Evolutionary conservation across 2,113 vertebrate genomes (phyloP), one percentile per base, ranked within the genome.

Genomic region (Naja naja): DNA sequence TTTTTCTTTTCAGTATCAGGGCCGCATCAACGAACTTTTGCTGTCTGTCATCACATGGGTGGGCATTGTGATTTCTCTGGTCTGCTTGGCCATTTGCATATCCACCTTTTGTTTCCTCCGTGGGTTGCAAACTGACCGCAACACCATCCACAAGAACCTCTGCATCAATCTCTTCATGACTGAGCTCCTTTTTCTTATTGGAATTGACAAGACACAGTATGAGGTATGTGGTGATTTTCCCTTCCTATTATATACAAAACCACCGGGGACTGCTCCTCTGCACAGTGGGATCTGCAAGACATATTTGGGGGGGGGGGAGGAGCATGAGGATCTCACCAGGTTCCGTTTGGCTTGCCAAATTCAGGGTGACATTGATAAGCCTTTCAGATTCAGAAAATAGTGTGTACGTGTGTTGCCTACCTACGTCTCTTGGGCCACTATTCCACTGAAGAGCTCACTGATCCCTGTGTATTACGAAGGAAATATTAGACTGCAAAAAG

Each of bases 71-170:
- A 99, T 99, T 97, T 99, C 99, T 5, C 95, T 99, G 85, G 98
- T 99, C 94, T 99, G 99, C 95, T 97, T 99, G 87, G 99, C 98
- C 91, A 98, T 99, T 96, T 99, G 98, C 95, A 99, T 99, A 97
- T 99, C 99, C 87, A 99, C 99, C 89, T 99, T 99, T 97, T 99
- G 99, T 98, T 99, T 99, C 97, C 98, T 99, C 96, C 97, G 99
- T 39, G 99, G 99, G 52, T 98, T 99, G 90, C 99, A 99, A 97
- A 99, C 98, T 0, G 99, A 99, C 97, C 98, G 98, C 64, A 98
- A 99, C 97, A 99, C 99, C 95, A 99, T 99, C 97, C 99, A 99
- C 98, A 99, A 99, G 97, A 99, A 99, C 97, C 98, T 99, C 39
- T 99, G 99, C 96, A 98, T 99, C 98, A 99, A 98, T 96, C 99